Percentiles rank a stretch among this genome's conserved stretches.
These are phyloP conservation scores for Hippocampus zosterae DNA, from an alignment of 2,113 vertebrate genomes.

Conservation along the genomic window DNA sequence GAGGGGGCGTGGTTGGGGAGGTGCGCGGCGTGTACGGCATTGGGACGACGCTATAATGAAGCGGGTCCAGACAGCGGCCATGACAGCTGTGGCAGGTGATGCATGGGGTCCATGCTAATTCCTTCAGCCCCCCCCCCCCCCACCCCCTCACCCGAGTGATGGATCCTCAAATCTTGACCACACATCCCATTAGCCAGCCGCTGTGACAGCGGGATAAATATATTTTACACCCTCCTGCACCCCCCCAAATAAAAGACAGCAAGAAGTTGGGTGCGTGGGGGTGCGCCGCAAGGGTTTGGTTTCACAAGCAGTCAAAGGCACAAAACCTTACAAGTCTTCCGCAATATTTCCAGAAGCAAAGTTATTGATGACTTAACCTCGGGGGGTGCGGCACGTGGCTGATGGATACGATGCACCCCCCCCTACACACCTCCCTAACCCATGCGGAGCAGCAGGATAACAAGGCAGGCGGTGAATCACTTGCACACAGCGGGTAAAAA, in stretches of 20 bases:
- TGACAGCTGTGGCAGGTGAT: slow-evolving; percentile 99
- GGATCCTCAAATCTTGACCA: slow-evolving; percentile 98
- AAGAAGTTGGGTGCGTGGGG: slow-evolving; percentile 59
- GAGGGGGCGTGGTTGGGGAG: slow-evolving; percentile 75
- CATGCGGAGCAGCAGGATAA: slow-evolving; percentile 71
- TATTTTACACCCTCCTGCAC: slow-evolving; percentile 46
- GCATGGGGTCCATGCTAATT: slow-evolving; percentile 92
- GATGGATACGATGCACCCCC: slow-evolving; percentile 68
- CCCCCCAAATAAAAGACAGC: slow-evolving; percentile 56
- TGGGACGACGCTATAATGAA: slow-evolving; percentile 83
- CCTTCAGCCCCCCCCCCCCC: slow-evolving; percentile 73
- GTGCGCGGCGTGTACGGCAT: slow-evolving; percentile 57
- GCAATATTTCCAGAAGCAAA: slow-evolving; percentile 68
- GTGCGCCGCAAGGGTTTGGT: slow-evolving; percentile 57
- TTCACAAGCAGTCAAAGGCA: slow-evolving; percentile 64
- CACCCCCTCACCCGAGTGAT: slow-evolving; percentile 78
- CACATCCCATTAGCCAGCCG: slow-evolving; percentile 97
- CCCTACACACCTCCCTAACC: slow-evolving; percentile 11
- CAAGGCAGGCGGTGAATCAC: slow-evolving; percentile 76
- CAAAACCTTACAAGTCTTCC: slow-evolving; percentile 71
- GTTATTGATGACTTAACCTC: slow-evolving; percentile 81
- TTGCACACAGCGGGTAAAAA: slow-evolving; percentile 69
- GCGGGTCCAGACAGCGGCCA: slow-evolving; percentile 70
- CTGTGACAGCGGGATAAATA: slow-evolving; percentile 88
- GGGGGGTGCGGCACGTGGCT: slow-evolving; percentile 73